A percentile compares a stretch with the other conserved stretches of the same genome.
These are phyloP conservation scores for Antechinus flavipes DNA, from an alignment of 2,113 vertebrate species.

Conservation along the genomic window DNA sequence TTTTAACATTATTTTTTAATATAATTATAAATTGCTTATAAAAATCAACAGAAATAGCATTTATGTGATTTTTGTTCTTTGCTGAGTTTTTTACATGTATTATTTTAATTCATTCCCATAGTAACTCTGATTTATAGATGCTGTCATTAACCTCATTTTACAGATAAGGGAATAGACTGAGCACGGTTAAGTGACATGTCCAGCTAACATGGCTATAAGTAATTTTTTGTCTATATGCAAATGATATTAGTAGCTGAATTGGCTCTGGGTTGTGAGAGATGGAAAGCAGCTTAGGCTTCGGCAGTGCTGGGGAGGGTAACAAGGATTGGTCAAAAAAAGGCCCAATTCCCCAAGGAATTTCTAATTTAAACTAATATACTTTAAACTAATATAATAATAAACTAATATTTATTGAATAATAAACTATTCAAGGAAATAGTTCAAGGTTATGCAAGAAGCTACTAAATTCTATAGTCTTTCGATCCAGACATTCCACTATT, in stretches of 20 bases:
- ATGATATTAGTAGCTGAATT: neutral
- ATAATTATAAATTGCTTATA: neutral
- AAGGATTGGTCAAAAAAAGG: too few relatives aligned
- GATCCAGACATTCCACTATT: neutral
- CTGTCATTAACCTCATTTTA: neutral
- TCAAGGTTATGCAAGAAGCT: neutral
- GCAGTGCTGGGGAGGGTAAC: too few relatives aligned
- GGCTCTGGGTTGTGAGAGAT: too few relatives aligned
- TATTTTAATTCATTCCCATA: neutral
- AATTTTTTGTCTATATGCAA: neutral
- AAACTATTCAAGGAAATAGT: neutral
- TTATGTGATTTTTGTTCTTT: neutral
- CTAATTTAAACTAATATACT: too few relatives aligned
- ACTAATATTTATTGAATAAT: too few relatives aligned
- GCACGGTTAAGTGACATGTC: neutral
- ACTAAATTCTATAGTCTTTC: neutral
- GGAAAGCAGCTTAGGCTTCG: neutral
- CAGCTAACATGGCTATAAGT: neutral
- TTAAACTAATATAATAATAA: too few relatives aligned
- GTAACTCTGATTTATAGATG: neutral
- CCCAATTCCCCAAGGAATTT: too few relatives aligned
- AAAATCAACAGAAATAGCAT: neutral
- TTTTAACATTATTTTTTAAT: neutral
- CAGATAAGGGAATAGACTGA: neutral
- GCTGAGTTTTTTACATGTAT: neutral